Evolutionary conservation across 2,888 invertebrate genomes (phyloP).

Genomic region (Portevinia maculata): DNA sequence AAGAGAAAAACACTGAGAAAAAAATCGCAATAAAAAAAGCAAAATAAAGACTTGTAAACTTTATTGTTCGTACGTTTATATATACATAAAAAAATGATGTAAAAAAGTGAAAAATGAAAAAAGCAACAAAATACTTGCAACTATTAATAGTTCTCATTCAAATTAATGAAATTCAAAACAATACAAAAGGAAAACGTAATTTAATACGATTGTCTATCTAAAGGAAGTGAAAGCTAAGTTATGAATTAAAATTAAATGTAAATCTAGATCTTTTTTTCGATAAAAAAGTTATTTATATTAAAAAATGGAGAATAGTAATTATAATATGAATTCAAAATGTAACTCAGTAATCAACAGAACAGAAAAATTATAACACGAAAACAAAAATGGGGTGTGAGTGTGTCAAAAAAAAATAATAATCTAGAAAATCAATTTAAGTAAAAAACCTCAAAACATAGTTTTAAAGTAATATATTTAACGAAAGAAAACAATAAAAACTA

Average conservation of each 20-base stretch:
- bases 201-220: conserved; percentile 63
- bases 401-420: conserved; percentile 57
- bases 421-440: conserved; percentile 61
- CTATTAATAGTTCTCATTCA: conserved; percentile 62
- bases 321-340: conserved; percentile 19
- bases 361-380: conserved; percentile 37
- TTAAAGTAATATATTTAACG: conserved; percentile 59
- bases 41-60: conserved; percentile 82
- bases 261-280: conserved; percentile 60
- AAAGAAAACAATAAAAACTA: conserved; percentile 35
- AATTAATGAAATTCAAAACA: conserved; percentile 48
- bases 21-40: conserved; percentile 81
- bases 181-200: conserved; percentile 56
- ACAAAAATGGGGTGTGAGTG: conserved; percentile 66
- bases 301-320: conserved; percentile 34
- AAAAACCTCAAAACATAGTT: conserved; percentile 46
- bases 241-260: conserved; percentile 58
- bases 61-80: conserved; percentile 78
- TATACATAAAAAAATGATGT: conserved; percentile 73
- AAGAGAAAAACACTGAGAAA: conserved; percentile 73
- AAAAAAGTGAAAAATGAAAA: conserved; percentile 57
- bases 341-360: conserved; percentile 40
- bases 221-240: conserved; percentile 69
- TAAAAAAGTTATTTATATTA: conserved; percentile 51
- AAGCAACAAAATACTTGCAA: conserved; percentile 53